Evolutionary conservation across 2,113 vertebrate species (phyloP).

Genomic region (Sitta europaea): DNA sequence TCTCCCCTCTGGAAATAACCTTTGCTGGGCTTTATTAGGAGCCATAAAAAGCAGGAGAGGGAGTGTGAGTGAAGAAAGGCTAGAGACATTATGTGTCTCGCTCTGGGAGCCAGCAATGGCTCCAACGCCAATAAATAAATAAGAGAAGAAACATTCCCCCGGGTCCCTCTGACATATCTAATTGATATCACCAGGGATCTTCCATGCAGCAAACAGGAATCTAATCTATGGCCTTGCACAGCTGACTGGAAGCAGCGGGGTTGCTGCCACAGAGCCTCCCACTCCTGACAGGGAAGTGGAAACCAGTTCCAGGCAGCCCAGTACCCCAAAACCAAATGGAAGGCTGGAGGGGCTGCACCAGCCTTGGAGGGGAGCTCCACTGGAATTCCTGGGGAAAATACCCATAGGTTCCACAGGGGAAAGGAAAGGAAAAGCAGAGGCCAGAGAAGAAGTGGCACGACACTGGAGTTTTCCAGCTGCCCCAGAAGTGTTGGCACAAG

Average conservation of each 20-base stretch:
- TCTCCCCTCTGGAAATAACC: background rate
- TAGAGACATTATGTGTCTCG: background rate
- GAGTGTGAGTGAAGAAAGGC: background rate
- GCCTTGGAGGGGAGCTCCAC: background rate
- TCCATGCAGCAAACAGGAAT: slow-evolving; percentile 66
- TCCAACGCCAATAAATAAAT: slow-evolving; percentile 45
- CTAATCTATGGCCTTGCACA: slow-evolving; percentile 60
- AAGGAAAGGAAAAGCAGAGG: background rate
- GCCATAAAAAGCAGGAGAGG: background rate
- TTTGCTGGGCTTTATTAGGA: slow-evolving; percentile 14
- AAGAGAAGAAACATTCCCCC: slow-evolving; percentile 43
- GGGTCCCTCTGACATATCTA: slow-evolving; percentile 52
- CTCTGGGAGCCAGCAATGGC: background rate
- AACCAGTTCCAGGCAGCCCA: slow-evolving; percentile 54
- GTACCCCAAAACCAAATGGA: slow-evolving; percentile 39
- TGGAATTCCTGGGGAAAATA: background rate
- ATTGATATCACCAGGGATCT: slow-evolving; percentile 63
- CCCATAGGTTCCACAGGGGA: background rate
- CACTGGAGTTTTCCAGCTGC: background rate
- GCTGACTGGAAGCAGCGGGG: slow-evolving; percentile 68
- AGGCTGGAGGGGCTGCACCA: background rate
- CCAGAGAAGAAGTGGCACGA: background rate
- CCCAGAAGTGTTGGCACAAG: background rate
- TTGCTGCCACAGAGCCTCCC: slow-evolving; percentile 35
- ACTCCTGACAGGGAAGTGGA: slow-evolving; percentile 59